phyloP scores from a whole-genome alignment of 1,140 invertebrate genomes.

The Camponotus vicinus region DNA sequence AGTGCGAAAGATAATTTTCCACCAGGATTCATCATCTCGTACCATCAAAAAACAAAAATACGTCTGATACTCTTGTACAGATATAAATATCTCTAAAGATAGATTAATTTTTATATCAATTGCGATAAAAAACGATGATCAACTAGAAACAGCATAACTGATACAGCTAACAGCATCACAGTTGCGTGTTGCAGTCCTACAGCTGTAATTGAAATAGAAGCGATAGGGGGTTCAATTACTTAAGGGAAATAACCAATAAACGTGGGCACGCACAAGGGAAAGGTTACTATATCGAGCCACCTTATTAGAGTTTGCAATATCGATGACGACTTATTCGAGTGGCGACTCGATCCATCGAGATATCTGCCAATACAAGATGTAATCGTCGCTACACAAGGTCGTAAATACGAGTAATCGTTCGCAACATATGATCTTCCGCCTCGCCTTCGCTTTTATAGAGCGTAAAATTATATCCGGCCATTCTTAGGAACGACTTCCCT shows the following conservation, averaged over 20 bases:
- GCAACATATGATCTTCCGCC: constrained; percentile 30
- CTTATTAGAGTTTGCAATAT: constrained; percentile 67
- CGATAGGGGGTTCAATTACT: constrained; percentile 68
- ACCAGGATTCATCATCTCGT: too few species aligned
- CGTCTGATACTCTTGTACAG: background rate
- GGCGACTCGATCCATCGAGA: constrained; percentile 50
- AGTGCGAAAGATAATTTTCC: background rate
- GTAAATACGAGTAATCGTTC: constrained; percentile 59
- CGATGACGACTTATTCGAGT: constrained; percentile 63
- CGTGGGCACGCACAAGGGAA: constrained; percentile 56
- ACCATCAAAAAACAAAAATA: background rate
- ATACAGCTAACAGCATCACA: constrained; percentile 20
- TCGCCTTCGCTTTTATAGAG: constrained; percentile 62
- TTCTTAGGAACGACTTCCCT: background rate
- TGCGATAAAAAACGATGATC: background rate
- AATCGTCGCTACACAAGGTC: constrained; percentile 3
- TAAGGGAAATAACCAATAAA: constrained; percentile 75
- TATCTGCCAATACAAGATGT: constrained; percentile 50
- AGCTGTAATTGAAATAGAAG: constrained; percentile 37
- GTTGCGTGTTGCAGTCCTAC: background rate
- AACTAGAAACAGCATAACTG: constrained; percentile 27
- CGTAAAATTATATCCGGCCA: constrained; percentile 73
- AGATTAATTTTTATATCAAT: constrained; percentile 11
- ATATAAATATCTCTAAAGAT: background rate
- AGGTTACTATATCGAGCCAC: constrained; percentile 55